These are phyloP conservation scores for Tetragonula clypearis DNA, from an alignment of 1,140 invertebrate genomes.

Conservation along the genomic window DNA sequence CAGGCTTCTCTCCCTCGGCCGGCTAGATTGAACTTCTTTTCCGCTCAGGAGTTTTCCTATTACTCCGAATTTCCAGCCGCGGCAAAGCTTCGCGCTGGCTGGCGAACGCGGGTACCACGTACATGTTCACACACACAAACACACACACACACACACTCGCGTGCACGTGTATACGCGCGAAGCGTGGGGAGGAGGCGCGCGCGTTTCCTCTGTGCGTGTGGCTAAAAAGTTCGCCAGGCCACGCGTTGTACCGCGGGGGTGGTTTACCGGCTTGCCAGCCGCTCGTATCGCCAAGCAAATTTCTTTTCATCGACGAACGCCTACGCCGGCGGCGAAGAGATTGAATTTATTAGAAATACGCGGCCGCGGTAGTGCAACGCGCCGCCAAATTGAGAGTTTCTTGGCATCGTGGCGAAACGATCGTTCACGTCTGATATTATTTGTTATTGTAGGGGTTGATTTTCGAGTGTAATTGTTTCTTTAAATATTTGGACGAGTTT, in stretches of 20 bases:
- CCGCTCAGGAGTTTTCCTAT: conserved; percentile 79
- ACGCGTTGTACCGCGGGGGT: neutral
- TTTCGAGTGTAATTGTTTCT: neutral
- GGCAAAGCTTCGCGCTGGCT: conserved; percentile 39
- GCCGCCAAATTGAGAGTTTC: neutral
- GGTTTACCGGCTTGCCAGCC: conserved; percentile 7
- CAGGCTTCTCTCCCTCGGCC: conserved; percentile 69
- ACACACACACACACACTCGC: conserved; percentile 37
- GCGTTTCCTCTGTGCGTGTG: conserved; percentile 1
- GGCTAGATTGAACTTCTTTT: conserved; percentile 80
- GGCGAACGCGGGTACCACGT: conserved; percentile 33
- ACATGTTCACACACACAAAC: conserved; percentile 31
- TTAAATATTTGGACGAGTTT: no score
- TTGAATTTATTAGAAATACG: conserved; percentile 38
- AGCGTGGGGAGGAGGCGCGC: neutral
- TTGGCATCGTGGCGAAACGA: no score
- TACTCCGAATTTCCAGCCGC: conserved; percentile 78
- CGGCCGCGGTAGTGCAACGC: neutral
- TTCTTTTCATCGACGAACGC: conserved; percentile 47
- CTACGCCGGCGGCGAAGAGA: neutral
- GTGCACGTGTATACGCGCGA: conserved; percentile 24
- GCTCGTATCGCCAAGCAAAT: conserved; percentile 37
- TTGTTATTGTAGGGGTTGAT: neutral
- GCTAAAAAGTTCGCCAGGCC: conserved; percentile 34
- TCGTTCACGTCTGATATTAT: neutral